phyloP scores from a whole-genome alignment of 1,140 invertebrate genomes.

The Pseudomyrmex dendroicus region DNA sequence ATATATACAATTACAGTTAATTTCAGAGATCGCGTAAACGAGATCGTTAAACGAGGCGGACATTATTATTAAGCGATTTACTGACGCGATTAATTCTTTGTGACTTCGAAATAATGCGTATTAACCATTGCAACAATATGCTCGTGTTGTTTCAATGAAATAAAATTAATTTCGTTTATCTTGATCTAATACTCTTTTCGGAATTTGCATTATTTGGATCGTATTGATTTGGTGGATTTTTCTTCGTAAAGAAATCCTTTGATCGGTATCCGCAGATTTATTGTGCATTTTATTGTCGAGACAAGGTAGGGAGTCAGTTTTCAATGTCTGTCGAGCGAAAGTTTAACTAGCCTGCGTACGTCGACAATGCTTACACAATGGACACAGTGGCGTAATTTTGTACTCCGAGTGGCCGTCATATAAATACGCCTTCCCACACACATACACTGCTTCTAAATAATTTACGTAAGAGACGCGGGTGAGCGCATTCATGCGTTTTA shows the following conservation, averaged over 20 bases:
- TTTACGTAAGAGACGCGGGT: slow-evolving; percentile 67
- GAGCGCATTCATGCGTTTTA: slow-evolving; percentile 54
- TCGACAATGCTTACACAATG: slow-evolving; percentile 71
- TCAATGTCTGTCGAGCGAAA: slow-evolving; percentile 69
- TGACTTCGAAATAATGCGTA: not conserved
- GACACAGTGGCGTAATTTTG: slow-evolving; percentile 72
- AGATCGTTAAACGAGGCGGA: slow-evolving; percentile 6
- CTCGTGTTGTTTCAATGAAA: too few species aligned
- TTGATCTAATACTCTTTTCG: too few species aligned
- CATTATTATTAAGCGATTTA: slow-evolving; percentile 21
- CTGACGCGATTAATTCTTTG: not conserved
- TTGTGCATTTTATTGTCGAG: slow-evolving; percentile 20
- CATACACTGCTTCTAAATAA: slow-evolving; percentile 64
- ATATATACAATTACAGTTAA: slow-evolving; percentile 1
- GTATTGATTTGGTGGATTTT: slow-evolving; percentile 22
- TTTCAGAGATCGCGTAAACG: not conserved
- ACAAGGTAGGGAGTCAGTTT: slow-evolving; percentile 66
- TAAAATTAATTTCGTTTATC: too few species aligned
- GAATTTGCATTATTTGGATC: too few species aligned
- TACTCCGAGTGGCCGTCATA: slow-evolving; percentile 65
- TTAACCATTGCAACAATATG: not conserved
- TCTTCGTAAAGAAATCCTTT: slow-evolving; percentile 11
- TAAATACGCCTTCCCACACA: slow-evolving; percentile 71
- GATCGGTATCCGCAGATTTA: slow-evolving; percentile 24
- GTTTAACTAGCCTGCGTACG: slow-evolving; percentile 70